Evolutionary conservation across 2,113 vertebrate genomes (phyloP).

Genomic region (Albula glossodonta): DNA sequence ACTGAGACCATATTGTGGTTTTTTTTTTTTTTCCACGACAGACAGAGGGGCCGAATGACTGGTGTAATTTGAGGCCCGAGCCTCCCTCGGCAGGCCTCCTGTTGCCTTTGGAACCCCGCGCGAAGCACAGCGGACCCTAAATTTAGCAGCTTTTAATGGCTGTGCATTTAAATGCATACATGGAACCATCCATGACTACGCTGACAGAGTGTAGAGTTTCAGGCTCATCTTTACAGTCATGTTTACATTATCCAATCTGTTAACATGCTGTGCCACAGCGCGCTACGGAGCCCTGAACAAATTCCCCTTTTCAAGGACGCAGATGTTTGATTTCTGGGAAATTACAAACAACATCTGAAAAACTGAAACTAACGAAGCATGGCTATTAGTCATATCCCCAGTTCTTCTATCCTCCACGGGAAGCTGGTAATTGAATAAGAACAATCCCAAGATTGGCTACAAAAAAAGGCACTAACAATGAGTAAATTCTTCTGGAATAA

Average conservation of each 20-base stretch:
- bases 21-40: slow-evolving; percentile 26
- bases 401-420: not conserved
- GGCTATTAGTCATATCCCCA: not conserved
- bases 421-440: not conserved
- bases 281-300: not conserved
- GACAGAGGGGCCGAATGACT: slow-evolving; percentile 28
- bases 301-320: not conserved
- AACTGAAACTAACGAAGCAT: not conserved
- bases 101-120: slow-evolving; percentile 47
- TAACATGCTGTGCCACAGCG: slow-evolving; percentile 20
- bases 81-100: slow-evolving; percentile 34
- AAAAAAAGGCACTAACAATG: too few species aligned
- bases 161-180: slow-evolving; percentile 37
- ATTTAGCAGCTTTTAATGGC: slow-evolving; percentile 55
- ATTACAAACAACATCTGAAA: not conserved
- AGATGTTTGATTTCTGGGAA: not conserved
- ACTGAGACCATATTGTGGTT: slow-evolving; percentile 12
- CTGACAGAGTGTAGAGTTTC: slow-evolving; percentile 49
- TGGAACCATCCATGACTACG: slow-evolving; percentile 43
- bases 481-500: too few species aligned
- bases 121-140: slow-evolving; percentile 55
- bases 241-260: slow-evolving; percentile 35
- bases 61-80: slow-evolving; percentile 19
- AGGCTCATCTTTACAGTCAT: slow-evolving; percentile 29
- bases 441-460: not conserved